Evolutionary conservation across 2,888 invertebrate genomes (phyloP), one percentile per base, ranked within the genome.

Genomic region (Cetonia aurata): DNA sequence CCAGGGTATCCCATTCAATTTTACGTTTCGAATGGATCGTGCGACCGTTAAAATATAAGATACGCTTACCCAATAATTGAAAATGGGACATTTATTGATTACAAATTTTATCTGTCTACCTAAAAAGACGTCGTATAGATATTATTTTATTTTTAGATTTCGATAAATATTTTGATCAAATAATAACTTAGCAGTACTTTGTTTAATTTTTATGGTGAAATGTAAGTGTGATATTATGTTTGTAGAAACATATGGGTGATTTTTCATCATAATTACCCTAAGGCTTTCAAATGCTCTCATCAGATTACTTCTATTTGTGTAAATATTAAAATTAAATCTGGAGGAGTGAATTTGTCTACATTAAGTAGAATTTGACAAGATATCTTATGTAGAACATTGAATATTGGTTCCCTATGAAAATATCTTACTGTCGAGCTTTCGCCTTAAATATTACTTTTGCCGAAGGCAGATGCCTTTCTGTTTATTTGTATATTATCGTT

Each of bases 1-100:
- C 37, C 17, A 65, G 19, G 55, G 62, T 52, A 70, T 70, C 62
- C 62, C 69, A 70, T 70, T 70, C 69, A 70, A 70, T 70, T 68
- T 59, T 68, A 65, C 62, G 62, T 65, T 60, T 65, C 50, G 13
- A 65, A 50, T 65, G 50, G 52, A 17, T n/a, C 62, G 50, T 52
- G 62, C 50, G 41, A 65, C 37, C 50, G 50, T 37, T 65, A 15
- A 65, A 65, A 65, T 62, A 62, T 48, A 48, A 62, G 33, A 62
- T 65, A 65, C 37, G 37, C 50, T 50, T 17, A 19, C 50, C 6
- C 62, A 65, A 37, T 37, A 37, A 65, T 65, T 57, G 62, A 37
- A 50, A 65, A 12, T 37, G 33, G 19, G 48, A 52, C 62, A 3
- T 65, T 65, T 65, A 65, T 65, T 50, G 52, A 65, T 37, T 57